Evolutionary conservation across 1,140 invertebrate genomes (phyloP), one percentile per base, ranked within the genome.

Genomic region (Metaphire vulgaris): DNA sequence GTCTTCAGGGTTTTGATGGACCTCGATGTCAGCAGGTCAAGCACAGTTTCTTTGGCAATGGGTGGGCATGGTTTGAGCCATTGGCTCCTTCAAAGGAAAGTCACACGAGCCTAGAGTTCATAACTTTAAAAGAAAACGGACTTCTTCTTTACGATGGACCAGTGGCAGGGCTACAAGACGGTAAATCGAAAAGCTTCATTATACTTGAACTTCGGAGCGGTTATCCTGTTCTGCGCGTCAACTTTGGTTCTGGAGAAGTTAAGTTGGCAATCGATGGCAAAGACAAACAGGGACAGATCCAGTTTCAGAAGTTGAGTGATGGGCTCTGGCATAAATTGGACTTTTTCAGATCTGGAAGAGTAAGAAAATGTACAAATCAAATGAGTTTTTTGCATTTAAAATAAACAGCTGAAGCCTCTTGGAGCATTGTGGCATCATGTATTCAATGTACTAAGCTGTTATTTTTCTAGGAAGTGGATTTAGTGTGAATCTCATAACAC

Each of bases 111-210:
- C 90, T 98, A 74, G 95, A 98, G 86, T 97, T 99, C 83, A 92
- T 96, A 74, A 98, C 96, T 0, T 89, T 91, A 80, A 93, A 93
- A 56, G 93, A 97, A 83, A 74, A 78, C 34, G 96, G 96, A 1
- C 87, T 97, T n/a, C 88, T 99, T 66, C 87, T 99, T 12, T 99
- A 98, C 85, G 98, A 98, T 86, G 97, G 97, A 34, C 96, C 97
- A 0, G 95, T 97, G 2, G 79, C 94, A 21, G 85, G 90, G 1
- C 93, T 96, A 83, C 93, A 96, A 89, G 89, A 56, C 41, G 21
- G 41, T 6, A 21, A 56, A 56, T 21, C 64, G 69, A 66, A 78
- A 87, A 96, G 98, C 87, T 99, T 97, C 80, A 94, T 99, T 79
- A 93, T 95, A 0, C 86, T 99, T 32, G 95, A 98, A 86, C 83